phyloP scores from a whole-genome alignment of 1,140 invertebrate genomes.

The Bombus breviceps region DNA sequence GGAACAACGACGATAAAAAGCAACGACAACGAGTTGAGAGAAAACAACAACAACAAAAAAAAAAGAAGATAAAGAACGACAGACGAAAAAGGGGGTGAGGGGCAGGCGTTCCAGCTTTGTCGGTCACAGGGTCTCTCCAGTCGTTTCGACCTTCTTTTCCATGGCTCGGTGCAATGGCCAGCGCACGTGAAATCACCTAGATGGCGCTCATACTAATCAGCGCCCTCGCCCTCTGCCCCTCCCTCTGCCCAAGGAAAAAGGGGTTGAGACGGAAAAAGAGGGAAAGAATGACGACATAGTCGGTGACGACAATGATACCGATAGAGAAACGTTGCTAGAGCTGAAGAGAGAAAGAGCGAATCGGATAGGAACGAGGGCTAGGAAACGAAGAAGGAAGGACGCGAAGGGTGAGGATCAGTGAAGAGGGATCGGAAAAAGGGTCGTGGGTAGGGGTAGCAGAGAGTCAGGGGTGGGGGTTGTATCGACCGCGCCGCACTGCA shows the following conservation, averaged over 20 bases:
- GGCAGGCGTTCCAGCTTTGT: constrained; percentile 9
- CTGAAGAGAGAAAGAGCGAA: too few species aligned
- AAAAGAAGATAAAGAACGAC: neutral
- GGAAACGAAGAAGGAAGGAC: neutral
- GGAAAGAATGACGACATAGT: constrained; percentile 55
- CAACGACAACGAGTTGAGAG: too few species aligned
- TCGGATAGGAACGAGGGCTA: neutral
- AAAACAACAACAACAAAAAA: neutral
- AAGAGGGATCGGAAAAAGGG: constrained; percentile 63
- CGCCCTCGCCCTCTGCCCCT: neutral
- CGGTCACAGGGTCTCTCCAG: constrained; percentile 44
- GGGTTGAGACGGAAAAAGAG: constrained; percentile 38
- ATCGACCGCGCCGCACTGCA: constrained; percentile 83
- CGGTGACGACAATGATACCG: neutral
- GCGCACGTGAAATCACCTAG: constrained; percentile 31
- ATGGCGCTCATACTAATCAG: constrained; percentile 51
- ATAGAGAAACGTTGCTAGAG: neutral
- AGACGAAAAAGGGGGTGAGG: neutral
- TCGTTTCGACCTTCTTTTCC: constrained; percentile 57
- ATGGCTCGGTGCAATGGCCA: constrained; percentile 53
- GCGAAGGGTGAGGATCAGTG: constrained; percentile 40
- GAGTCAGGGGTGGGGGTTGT: constrained; percentile 72
- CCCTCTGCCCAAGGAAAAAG: neutral
- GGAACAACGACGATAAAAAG: neutral
- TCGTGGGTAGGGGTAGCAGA: constrained; percentile 55